phyloP scores from a whole-genome alignment of 2,113 vertebrate species.

The Polypterus bichir region DNA sequence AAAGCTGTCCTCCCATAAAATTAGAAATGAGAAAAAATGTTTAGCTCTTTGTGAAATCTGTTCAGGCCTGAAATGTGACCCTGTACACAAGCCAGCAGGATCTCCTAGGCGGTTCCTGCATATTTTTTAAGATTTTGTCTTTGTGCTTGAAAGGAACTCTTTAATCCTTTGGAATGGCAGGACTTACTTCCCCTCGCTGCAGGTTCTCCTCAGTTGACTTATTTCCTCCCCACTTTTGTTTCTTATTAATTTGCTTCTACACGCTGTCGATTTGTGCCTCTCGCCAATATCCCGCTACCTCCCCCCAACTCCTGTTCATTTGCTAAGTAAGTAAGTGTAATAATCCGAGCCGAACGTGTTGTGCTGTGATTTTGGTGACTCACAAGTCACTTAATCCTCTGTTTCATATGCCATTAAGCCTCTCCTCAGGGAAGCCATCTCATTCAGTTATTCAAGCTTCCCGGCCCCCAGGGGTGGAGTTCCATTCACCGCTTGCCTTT shows the following conservation, averaged over 20 bases:
- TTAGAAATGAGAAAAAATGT: too few species aligned
- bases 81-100: too few species aligned
- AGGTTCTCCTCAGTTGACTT: neutral
- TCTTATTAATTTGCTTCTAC: slow-evolving; percentile 41
- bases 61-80: too few species aligned
- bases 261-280: slow-evolving; percentile 38
- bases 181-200: neutral
- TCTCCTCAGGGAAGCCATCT: slow-evolving; percentile 38
- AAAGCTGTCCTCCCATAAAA: too few species aligned
- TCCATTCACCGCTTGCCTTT: slow-evolving; percentile 9
- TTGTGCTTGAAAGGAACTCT: too few species aligned
- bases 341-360: slow-evolving; percentile 53
- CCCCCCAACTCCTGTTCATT: slow-evolving; percentile 34
- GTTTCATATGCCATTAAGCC: slow-evolving; percentile 48
- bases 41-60: too few species aligned
- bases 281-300: slow-evolving; percentile 34
- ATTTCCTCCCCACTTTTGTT: slow-evolving; percentile 16
- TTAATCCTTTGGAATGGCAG: neutral
- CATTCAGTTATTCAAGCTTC: slow-evolving; percentile 26
- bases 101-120: too few species aligned
- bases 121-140: too few species aligned
- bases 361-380: slow-evolving; percentile 45
- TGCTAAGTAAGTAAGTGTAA: slow-evolving; percentile 56
- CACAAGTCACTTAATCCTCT: slow-evolving; percentile 55
- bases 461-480: neutral